Conservation (phyloP, 2,113 vertebrate species). For the Forbesichthys papilliferus region DNA sequence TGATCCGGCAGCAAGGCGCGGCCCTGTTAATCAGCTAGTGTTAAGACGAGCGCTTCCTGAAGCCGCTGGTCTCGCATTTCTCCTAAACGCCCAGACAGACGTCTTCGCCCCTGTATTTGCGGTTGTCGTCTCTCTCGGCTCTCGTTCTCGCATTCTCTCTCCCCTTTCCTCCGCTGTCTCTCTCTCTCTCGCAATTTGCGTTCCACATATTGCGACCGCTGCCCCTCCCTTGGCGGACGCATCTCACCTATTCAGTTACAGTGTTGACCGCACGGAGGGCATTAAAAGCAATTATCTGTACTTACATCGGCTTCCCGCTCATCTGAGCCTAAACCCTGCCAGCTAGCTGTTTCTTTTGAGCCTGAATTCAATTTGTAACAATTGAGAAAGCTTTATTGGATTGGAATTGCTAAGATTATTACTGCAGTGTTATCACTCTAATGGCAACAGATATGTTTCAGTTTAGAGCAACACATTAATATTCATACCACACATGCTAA, state of each 20-base stretch:
- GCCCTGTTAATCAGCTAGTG: constrained; percentile 70
- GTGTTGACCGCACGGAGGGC: constrained; percentile 10
- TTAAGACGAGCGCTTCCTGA: constrained; percentile 61
- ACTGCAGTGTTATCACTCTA: not conserved
- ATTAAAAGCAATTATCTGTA: constrained; percentile 26
- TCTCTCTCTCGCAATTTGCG: constrained; percentile 33
- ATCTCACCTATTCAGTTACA: constrained; percentile 36
- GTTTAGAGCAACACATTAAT: constrained; percentile 4
- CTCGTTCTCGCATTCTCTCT: not conserved
- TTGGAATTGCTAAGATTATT: constrained; percentile 9
- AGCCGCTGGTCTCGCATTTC: constrained; percentile 63
- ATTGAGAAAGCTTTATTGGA: not conserved
- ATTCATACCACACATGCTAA: constrained; percentile 32
- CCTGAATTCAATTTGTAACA: not conserved
- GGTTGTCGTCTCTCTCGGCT: constrained; percentile 18
- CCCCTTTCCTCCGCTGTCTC: not conserved
- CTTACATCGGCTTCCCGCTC: not conserved
- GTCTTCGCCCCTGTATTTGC: constrained; percentile 36
- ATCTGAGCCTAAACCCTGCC: constrained; percentile 1
- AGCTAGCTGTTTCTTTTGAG: not conserved
- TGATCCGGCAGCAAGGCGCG: constrained; percentile 64
- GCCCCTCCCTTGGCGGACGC: not conserved
- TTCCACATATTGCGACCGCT: constrained; percentile 27
- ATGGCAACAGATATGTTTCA: not conserved
- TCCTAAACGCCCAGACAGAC: constrained; percentile 30